A percentile compares a stretch with the other conserved stretches of the same genome.
phyloP scores from a whole-genome alignment of 2,113 vertebrate genomes.

The Cynocephalus volans region DNA sequence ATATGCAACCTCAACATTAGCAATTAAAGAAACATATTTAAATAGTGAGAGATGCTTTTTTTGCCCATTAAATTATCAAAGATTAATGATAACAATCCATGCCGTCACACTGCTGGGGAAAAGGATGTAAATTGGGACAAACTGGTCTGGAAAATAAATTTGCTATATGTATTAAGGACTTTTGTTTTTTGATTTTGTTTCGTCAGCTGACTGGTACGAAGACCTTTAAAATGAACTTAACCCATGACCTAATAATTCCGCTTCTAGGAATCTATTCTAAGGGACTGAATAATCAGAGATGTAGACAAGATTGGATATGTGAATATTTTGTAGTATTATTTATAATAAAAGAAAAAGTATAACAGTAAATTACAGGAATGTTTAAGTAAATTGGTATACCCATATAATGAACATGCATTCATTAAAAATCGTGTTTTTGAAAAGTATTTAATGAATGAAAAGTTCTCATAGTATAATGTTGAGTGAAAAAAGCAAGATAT shows the following conservation, averaged over 20 bases:
- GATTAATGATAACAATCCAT: not conserved
- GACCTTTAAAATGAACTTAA: constrained; percentile 1
- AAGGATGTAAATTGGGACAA: not conserved
- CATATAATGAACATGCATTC: not conserved
- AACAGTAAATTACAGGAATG: not conserved
- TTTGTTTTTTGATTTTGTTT: no score
- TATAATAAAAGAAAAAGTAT: constrained; percentile 45
- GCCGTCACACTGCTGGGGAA: not conserved
- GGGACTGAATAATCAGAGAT: constrained; percentile 53
- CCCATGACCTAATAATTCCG: constrained; percentile 18
- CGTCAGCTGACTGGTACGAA: no score
- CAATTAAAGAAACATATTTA: not conserved
- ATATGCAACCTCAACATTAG: not conserved
- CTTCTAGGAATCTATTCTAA: constrained; percentile 11
- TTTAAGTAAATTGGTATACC: constrained; percentile 12
- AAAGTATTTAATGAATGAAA: constrained; percentile 20
- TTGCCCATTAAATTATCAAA: not conserved
- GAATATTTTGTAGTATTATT: constrained; percentile 27
- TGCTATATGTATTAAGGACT: not conserved
- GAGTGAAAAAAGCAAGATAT: not conserved
- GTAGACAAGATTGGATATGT: not conserved
- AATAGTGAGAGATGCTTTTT: not conserved
- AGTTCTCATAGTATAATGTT: not conserved
- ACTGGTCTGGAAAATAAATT: constrained; percentile 4
- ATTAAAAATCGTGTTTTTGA: constrained; percentile 51